Evolutionary conservation across 2,888 invertebrate species (phyloP), one percentile per base, ranked within the genome.

Genomic region (Drosophila mercatorum): DNA sequence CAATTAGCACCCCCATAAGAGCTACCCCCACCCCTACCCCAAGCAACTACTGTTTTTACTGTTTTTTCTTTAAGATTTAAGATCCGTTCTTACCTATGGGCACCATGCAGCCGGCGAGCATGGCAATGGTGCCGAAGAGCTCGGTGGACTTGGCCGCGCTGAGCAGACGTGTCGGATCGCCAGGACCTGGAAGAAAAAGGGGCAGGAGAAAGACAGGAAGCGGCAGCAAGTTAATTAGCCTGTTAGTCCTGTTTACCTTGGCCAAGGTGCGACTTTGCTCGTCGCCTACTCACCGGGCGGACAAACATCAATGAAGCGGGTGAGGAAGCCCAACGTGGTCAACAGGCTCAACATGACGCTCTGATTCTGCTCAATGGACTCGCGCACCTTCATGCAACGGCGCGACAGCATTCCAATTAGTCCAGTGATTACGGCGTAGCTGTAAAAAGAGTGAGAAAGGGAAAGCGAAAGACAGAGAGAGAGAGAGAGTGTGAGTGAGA

Each of bases 401-500:
- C 95, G 94, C 26, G 95, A 95, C 58, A 97, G 93, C 78, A 96
- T 95, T 91, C 97, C 97, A 66, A 97, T 95, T n/a, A 97, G 94
- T 36, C 97, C 97, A 55, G 96, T 95, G 83, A 96, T 95, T 67
- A 97, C 96, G 22, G 96, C 94, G 91, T 96, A 97, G 91, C 97
- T 97, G 94, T 14, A 88, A 91, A 61, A 61, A 78, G 70, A 44
- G 43, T 36, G 44, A 14, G 6, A 60, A 43, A n/a, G 8, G 17
- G 38, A 1, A n/a, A 53, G 28, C 6, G 3, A 22, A 5, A 10
- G 26, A 17, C 34, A 0, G 28, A 14, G 26, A 36, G 26, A n/a
- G 31, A 3, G 5, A 11, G 22, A 11, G 5, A 11, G 22, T 5
- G 5, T 6, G 26, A 26, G 46, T 46, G 46, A 26, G 14, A 14